Conservation (phyloP, 2,888 invertebrate species). For the Xestoiulus laeticollis region DNA sequence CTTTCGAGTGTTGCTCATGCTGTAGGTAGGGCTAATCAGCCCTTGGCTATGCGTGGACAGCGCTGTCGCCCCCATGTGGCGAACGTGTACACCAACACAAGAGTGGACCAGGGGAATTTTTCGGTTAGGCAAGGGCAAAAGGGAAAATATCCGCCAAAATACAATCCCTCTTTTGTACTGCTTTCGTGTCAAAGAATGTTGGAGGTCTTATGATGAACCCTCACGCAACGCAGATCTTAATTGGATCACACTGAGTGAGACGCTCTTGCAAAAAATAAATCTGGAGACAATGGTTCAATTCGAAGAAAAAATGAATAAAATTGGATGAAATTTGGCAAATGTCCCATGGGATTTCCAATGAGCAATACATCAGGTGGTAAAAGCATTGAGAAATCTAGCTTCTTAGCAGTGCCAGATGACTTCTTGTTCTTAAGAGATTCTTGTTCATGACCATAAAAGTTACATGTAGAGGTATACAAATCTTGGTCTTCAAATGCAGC, state of each 20-base stretch:
- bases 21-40: constrained; percentile 46
- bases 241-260: constrained; percentile 48
- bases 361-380: no score
- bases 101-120: background rate
- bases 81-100: constrained; percentile 48
- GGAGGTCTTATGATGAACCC: constrained; percentile 42
- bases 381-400: no score
- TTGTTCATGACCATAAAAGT: no score
- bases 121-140: constrained; percentile 28
- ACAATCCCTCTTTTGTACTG: constrained; percentile 30
- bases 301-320: constrained; percentile 15
- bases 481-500: no score
- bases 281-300: background rate
- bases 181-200: constrained; percentile 44
- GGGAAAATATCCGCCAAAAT: constrained; percentile 30
- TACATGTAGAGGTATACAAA: no score
- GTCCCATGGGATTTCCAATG: no score
- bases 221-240: constrained; percentile 46
- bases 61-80: constrained; percentile 51
- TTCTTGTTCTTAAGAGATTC: no score
- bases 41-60: constrained; percentile 42
- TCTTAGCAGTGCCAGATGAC: no score
- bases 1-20: constrained; percentile 34
- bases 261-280: background rate
- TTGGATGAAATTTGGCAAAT: background rate